A percentile compares a stretch with the other conserved stretches of the same genome.
Conservation (phyloP, 2,797 vertebrate genomes). For the Moxostoma hubbsi region DNA sequence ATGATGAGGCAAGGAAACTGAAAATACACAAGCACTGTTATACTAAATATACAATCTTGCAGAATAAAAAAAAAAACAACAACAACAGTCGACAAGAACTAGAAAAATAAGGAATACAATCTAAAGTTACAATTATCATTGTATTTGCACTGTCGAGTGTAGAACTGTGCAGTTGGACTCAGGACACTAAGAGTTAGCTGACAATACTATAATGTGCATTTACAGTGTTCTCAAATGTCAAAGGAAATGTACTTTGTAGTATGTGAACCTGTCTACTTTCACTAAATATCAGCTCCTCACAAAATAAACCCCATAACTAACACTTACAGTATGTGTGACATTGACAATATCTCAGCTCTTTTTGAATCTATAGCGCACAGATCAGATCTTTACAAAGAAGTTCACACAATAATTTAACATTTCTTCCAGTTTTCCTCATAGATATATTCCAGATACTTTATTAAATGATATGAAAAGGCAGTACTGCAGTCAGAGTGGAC, state of each 20-base stretch:
- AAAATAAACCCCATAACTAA: no score
- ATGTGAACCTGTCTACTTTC: no score
- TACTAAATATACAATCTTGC: no score
- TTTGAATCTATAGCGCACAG: neutral
- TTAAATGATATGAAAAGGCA: slow-evolving; percentile 36
- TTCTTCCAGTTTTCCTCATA: slow-evolving; percentile 7
- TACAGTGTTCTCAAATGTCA: slow-evolving; percentile 3
- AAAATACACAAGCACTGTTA: no score
- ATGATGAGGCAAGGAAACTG: no score
- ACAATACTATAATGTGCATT: neutral
- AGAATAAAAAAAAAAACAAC: no score
- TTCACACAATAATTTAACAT: neutral
- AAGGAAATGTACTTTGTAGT: neutral
- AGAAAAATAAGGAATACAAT: no score
- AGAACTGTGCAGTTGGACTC: no score
- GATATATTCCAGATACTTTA: slow-evolving; percentile 24
- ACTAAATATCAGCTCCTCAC: neutral
- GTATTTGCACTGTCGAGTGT: no score
- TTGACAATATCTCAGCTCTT: neutral
- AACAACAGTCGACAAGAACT: no score
- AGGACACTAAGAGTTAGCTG: no score
- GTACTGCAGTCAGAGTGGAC: neutral
- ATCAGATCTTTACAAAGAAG: slow-evolving; percentile 13
- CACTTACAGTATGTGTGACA: neutral
- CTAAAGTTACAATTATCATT: no score